These are phyloP conservation scores for Wasmannia auropunctata DNA, from an alignment of 1,140 invertebrate genomes.

Conservation along the genomic window DNA sequence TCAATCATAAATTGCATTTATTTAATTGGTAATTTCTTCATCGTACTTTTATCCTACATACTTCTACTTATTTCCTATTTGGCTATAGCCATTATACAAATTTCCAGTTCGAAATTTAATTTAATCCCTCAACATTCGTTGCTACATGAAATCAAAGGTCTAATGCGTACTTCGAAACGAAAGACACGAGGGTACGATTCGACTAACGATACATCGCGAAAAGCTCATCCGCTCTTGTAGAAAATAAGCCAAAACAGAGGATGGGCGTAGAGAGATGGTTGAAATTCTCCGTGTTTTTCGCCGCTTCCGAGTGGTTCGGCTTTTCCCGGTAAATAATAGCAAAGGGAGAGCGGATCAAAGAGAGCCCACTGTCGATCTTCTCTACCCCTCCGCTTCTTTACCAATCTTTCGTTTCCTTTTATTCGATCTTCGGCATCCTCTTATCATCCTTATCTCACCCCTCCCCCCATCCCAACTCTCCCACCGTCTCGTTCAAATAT, in stretches of 20 bases:
- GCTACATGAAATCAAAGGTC: not conserved
- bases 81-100: not conserved
- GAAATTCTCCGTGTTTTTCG: slow-evolving; percentile 51
- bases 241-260: slow-evolving; percentile 41
- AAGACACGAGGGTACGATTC: slow-evolving; percentile 10
- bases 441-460: slow-evolving; percentile 35
- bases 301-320: slow-evolving; percentile 14
- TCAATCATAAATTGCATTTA: not conserved
- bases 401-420: slow-evolving; percentile 20
- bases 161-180: not conserved
- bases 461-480: not conserved
- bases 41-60: not conserved
- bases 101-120: not conserved
- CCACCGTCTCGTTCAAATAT: slow-evolving; percentile 35
- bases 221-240: slow-evolving; percentile 19
- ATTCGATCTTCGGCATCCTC: slow-evolving; percentile 35
- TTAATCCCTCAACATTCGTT: not conserved
- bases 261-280: slow-evolving; percentile 11
- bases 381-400: not conserved
- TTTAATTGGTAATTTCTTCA: not conserved
- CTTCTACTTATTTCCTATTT: not conserved
- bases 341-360: slow-evolving; percentile 48
- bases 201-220: slow-evolving; percentile 15
- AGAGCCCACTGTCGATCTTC: not conserved
- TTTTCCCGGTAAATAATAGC: slow-evolving; percentile 30